These are phyloP conservation scores for Shinisaurus crocodilurus DNA, from an alignment of 2,113 vertebrate genomes.

Conservation along the genomic window DNA sequence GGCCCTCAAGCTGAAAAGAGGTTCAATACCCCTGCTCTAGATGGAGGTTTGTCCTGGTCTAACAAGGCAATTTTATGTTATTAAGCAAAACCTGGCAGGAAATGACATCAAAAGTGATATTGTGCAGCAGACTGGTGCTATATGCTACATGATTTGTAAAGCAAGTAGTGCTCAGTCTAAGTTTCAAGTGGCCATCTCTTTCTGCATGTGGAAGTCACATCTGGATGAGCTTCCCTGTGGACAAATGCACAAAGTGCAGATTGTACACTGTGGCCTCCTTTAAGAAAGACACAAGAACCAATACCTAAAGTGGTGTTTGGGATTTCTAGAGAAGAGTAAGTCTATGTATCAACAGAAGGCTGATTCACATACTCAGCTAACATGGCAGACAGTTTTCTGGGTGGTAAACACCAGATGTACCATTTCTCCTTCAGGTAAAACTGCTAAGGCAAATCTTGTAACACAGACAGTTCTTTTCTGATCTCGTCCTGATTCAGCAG, in stretches of 20 bases:
- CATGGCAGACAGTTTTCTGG: background rate
- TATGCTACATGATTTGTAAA: background rate
- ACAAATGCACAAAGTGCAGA: background rate
- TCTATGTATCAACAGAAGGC: background rate
- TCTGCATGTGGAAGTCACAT: too few species aligned
- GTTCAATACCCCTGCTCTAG: background rate
- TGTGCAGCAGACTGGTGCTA: background rate
- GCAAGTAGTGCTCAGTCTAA: background rate
- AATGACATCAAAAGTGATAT: background rate
- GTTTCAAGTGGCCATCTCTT: too few species aligned
- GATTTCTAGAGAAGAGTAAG: background rate
- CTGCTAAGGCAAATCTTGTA: background rate
- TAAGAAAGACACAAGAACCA: background rate
- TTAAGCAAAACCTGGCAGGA: background rate
- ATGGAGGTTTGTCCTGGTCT: background rate
- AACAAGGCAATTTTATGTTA: background rate
- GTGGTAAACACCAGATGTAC: background rate
- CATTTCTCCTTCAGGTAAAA: background rate
- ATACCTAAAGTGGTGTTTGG: background rate
- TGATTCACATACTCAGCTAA: background rate
- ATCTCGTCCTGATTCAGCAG: background rate
- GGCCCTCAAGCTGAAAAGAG: too few species aligned
- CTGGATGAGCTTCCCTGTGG: background rate
- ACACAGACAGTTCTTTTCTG: background rate
- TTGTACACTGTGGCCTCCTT: background rate